phyloP scores from a whole-genome alignment of 2,113 vertebrate species.

The Microcebus murinus region DNA sequence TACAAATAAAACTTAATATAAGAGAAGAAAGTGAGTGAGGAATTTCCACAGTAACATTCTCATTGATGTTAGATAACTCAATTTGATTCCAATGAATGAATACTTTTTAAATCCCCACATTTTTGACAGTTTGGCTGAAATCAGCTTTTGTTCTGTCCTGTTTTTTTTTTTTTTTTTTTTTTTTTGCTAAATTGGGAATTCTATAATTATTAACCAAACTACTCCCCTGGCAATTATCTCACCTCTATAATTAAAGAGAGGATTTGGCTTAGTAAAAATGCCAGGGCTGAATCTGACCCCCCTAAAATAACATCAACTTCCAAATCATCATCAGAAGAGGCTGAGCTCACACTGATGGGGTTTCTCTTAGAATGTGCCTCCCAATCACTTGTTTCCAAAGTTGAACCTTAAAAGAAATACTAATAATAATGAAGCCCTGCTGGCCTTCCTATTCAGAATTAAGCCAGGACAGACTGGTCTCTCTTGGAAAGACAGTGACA shows the following conservation, averaged over 20 bases:
- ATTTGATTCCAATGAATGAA: conserved; percentile 24
- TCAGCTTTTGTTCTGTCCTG: conserved; percentile 38
- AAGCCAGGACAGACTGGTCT: not conserved
- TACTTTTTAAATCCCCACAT: not conserved
- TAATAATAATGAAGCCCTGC: not conserved
- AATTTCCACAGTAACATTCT: not conserved
- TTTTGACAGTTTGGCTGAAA: conserved; percentile 49
- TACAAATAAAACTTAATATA: not conserved
- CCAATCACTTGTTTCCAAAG: not conserved
- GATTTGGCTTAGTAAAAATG: conserved; percentile 29
- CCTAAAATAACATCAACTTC: conserved; percentile 39
- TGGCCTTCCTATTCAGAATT: not conserved
- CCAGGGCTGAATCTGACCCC: not conserved
- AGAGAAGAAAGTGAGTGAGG: not conserved
- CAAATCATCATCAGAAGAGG: not conserved
- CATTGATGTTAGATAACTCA: not conserved
- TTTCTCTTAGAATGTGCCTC: not conserved
- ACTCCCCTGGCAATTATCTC: conserved; percentile 54
- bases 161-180: not conserved
- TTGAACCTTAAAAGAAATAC: not conserved
- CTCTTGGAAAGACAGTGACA: not conserved
- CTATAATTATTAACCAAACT: conserved; percentile 63
- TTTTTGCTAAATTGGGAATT: conserved; percentile 28
- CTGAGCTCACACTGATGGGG: not conserved
- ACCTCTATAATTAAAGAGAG: conserved; percentile 57